phyloP scores from a whole-genome alignment of 2,113 vertebrate genomes.

The Physeter macrocephalus region DNA sequence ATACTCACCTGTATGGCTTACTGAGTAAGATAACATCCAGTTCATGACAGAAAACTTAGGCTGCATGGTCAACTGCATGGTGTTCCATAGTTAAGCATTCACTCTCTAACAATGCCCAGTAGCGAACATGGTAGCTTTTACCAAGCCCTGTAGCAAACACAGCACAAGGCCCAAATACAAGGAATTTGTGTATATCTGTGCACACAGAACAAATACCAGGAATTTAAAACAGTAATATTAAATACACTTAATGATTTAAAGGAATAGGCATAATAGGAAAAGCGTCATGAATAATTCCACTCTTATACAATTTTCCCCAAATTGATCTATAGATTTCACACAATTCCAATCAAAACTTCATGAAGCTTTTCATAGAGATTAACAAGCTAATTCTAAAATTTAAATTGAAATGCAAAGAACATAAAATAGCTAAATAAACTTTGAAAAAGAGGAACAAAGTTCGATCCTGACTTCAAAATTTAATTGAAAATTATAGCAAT shows the following conservation, averaged over 20 bases:
- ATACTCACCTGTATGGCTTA: neutral
- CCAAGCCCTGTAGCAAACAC: neutral
- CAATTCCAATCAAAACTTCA: neutral
- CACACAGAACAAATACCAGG: neutral
- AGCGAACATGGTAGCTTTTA: neutral
- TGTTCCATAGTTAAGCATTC: neutral
- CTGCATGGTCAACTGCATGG: neutral
- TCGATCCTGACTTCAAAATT: neutral
- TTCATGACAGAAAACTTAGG: neutral
- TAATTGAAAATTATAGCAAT: neutral
- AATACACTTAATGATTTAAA: neutral
- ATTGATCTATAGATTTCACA: neutral
- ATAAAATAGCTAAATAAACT: neutral
- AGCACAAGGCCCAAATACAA: neutral
- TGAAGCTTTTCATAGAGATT: neutral
- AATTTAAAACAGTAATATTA: neutral
- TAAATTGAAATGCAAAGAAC: neutral
- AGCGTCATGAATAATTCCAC: neutral
- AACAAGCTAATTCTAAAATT: neutral
- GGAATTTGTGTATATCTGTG: no score
- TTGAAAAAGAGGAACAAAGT: neutral
- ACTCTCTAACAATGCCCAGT: neutral
- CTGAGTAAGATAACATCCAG: no score
- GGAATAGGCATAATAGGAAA: neutral
- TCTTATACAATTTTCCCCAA: neutral